Base-by-base conservation (phyloP, 2,113 vertebrate genomes). In the Myotis brandtii region DNA sequence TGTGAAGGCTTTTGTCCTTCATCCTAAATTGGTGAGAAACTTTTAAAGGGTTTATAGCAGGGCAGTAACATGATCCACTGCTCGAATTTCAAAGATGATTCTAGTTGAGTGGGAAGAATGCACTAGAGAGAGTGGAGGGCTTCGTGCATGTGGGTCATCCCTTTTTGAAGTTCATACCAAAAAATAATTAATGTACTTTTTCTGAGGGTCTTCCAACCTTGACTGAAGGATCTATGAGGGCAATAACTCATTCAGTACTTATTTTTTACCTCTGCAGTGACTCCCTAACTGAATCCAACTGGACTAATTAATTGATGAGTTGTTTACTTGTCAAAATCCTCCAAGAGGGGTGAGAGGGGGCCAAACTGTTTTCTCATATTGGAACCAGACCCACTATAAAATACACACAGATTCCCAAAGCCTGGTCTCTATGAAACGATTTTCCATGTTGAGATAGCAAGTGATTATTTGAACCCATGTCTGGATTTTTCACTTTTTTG, bases 301-400 rank as follows among this genome's bases (percentile, higher is more conserved):
- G 79, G 32, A 83, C 69, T 59, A 16, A 76, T 30, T 77, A 84
- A 46, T 16, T 7, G 6, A 84, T 81, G 66, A 88, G 12, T 4
- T 52, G 6, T 81, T 93, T 81, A 69, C n/a, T 52, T 32, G 32
- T 12, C 62, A 77, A 96, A 90, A 93, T 59, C 40, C 88, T 95
- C 66, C 64, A 88, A 94, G 8, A 7, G 8, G 10, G 37, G 4
- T 16, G 0, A 64, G 14, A 88, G 2, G 27, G 85, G 14, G 30
- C 13, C 32, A 4, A 93, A 20, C 8, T 30, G 3, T 46, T 89
- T 46, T 75, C 21, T 80, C 21, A 54, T 8, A 48, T 12, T 59
- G n/a, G 25, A 87, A 46, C 6, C 40, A 84, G 10, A 56, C 12
- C 17, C 37, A 20, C 10, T 48, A 17, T 43, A 4, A 2, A n/a